Percentiles rank a stretch among this genome's conserved stretches.
phyloP scores from a whole-genome alignment of 2,797 vertebrate genomes.

The Chelmon rostratus region DNA sequence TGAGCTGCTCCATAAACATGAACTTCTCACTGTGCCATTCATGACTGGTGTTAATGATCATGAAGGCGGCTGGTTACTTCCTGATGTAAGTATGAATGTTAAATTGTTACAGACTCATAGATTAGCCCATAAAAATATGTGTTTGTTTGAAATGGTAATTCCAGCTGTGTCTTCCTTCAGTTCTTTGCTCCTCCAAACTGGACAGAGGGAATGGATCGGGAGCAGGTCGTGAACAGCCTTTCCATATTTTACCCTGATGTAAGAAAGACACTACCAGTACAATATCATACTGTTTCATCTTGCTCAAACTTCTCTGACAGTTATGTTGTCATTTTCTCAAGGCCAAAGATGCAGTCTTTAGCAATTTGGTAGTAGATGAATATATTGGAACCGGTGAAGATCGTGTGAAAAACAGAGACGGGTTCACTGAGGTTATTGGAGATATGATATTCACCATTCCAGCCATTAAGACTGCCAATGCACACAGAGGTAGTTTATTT shows the following conservation, averaged over 20 bases:
- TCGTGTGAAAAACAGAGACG: conserved; percentile 80
- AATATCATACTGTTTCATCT: not conserved
- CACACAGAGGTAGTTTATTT: conserved; percentile 87
- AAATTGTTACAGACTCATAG: not conserved
- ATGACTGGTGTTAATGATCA: conserved; percentile 82
- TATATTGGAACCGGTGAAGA: conserved; percentile 81
- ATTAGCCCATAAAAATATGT: not conserved
- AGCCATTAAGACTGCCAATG: conserved; percentile 76
- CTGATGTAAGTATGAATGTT: conserved; percentile 66
- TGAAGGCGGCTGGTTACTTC: conserved; percentile 76
- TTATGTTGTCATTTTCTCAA: conserved; percentile 41
- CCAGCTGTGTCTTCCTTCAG: conserved; percentile 53
- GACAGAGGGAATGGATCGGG: conserved; percentile 81
- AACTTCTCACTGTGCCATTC: conserved; percentile 80
- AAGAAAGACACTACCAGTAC: conserved; percentile 49
- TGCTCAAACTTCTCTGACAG: conserved; percentile 23
- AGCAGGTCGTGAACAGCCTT: conserved; percentile 18
- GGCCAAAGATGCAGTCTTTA: conserved; percentile 49
- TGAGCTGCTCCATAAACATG: conserved; percentile 64
- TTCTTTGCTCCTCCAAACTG: conserved; percentile 69
- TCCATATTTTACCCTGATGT: conserved; percentile 59
- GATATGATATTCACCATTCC: conserved; percentile 83
- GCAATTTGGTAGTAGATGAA: conserved; percentile 74
- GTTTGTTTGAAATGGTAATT: conserved; percentile 2
- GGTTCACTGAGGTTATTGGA: conserved; percentile 80